Percentiles rank a stretch among this genome's conserved stretches.
phyloP scores from a whole-genome alignment of 1,140 invertebrate species.

The Ganaspis sp. region DNA sequence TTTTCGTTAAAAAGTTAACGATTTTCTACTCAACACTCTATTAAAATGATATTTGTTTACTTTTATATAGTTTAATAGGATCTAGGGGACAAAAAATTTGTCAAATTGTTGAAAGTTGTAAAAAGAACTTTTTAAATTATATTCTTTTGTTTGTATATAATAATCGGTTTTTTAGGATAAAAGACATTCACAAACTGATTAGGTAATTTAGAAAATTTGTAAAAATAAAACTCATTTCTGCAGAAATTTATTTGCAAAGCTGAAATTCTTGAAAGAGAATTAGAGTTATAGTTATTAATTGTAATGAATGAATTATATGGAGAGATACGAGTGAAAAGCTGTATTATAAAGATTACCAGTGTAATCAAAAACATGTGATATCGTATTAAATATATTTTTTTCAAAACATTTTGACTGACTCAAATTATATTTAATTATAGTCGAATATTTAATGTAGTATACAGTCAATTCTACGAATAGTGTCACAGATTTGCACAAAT shows the following conservation, averaged over 20 bases:
- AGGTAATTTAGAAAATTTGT: too few species aligned
- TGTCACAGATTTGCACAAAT: too few species aligned
- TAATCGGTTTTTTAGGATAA: too few species aligned
- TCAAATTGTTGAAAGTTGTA: background rate
- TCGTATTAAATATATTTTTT: constrained; percentile 65
- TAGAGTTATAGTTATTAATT: background rate
- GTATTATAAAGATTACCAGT: constrained; percentile 34
- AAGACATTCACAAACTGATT: too few species aligned
- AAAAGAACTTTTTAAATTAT: too few species aligned
- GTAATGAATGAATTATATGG: background rate
- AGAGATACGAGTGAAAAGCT: constrained; percentile 12
- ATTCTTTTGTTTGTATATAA: too few species aligned
- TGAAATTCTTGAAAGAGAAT: background rate
- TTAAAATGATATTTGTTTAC: background rate
- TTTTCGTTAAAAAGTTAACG: constrained; percentile 1
- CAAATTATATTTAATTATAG: background rate
- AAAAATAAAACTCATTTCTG: too few species aligned
- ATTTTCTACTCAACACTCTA: too few species aligned
- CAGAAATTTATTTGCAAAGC: too few species aligned
- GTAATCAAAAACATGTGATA: constrained; percentile 65
- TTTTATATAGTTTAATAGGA: background rate
- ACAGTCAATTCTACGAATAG: too few species aligned
- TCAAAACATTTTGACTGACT: constrained; percentile 40
- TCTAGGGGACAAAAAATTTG: background rate
- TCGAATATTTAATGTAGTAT: too few species aligned